Percentiles rank a stretch among this genome's conserved stretches.
Conservation (phyloP, 2,797 vertebrate species). For the Peromyscus nudipes region DNA sequence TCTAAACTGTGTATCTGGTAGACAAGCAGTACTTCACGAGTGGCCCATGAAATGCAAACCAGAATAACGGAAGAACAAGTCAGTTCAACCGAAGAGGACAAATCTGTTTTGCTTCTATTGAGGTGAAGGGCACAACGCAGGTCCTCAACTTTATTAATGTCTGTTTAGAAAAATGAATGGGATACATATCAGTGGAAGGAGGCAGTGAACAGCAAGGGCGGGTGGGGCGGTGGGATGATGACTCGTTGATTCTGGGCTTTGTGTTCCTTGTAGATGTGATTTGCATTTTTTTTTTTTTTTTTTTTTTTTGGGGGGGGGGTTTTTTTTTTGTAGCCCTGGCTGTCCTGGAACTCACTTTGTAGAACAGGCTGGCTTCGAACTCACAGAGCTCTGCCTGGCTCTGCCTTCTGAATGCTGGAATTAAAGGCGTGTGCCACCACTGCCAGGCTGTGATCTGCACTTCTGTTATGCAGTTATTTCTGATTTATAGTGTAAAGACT, state of each 20-base stretch:
- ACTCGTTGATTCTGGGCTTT: background rate
- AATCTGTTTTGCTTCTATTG: constrained; percentile 39
- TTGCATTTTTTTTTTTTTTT: background rate
- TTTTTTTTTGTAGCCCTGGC: background rate
- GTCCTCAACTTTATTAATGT: constrained; percentile 62
- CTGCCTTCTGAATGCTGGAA: background rate
- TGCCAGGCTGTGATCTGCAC: background rate
- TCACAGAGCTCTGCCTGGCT: background rate
- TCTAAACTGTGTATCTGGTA: background rate
- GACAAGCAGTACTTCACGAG: background rate
- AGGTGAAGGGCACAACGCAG: constrained; percentile 14
- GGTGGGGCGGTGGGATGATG: background rate
- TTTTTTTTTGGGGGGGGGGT: background rate
- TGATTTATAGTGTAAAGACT: background rate
- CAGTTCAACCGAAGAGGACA: constrained; percentile 51
- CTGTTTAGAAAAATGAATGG: constrained; percentile 58
- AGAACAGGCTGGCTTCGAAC: background rate
- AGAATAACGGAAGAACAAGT: constrained; percentile 28
- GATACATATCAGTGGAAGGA: constrained; percentile 14
- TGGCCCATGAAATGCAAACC: background rate
- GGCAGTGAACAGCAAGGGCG: background rate
- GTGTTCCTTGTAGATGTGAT: background rate
- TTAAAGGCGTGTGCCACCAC: background rate
- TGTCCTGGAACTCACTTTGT: background rate
- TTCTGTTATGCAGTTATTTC: background rate